phyloP scores from a whole-genome alignment of 2,888 invertebrate species.

The Fissipunctia ypsillon region DNA sequence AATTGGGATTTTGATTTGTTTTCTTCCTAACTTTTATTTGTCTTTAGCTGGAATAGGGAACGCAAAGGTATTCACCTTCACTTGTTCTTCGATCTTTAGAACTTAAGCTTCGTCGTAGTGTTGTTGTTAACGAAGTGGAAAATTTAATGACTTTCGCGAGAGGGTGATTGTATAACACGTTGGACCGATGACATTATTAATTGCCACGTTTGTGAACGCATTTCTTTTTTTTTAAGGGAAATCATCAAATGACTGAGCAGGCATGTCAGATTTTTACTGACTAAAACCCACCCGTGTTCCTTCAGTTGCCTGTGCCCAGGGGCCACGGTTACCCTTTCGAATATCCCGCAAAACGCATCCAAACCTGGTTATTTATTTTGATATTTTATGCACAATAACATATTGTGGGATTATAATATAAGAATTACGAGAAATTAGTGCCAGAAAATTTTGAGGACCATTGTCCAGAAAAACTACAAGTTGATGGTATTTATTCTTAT shows the following conservation, averaged over 20 bases:
- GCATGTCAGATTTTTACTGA: too few species aligned
- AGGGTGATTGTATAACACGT: conserved; percentile 25
- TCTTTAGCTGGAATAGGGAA: conserved; percentile 79
- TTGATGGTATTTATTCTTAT: not conserved
- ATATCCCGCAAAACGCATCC: too few species aligned
- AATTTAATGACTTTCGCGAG: conserved; percentile 69
- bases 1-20: conserved; percentile 91
- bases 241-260: too few species aligned
- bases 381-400: not conserved
- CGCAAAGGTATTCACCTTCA: conserved; percentile 74
- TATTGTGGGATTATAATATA: too few species aligned
- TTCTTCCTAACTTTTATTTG: conserved; percentile 89
- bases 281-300: too few species aligned
- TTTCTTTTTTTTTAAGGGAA: too few species aligned
- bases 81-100: conserved; percentile 71
- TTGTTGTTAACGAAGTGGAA: conserved; percentile 76
- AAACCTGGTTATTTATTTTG: conserved; percentile 6
- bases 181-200: conserved; percentile 15
- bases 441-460: not conserved
- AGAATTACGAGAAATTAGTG: not conserved
- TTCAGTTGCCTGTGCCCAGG: too few species aligned
- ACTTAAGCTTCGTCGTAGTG: conserved; percentile 67
- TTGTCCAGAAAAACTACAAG: too few species aligned
- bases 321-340: too few species aligned
- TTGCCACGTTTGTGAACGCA: not conserved